Percentiles rank a stretch among this genome's conserved stretches.
Evolutionary conservation across 2,888 invertebrate genomes (phyloP).

Genomic region (Carabus problematicus): DNA sequence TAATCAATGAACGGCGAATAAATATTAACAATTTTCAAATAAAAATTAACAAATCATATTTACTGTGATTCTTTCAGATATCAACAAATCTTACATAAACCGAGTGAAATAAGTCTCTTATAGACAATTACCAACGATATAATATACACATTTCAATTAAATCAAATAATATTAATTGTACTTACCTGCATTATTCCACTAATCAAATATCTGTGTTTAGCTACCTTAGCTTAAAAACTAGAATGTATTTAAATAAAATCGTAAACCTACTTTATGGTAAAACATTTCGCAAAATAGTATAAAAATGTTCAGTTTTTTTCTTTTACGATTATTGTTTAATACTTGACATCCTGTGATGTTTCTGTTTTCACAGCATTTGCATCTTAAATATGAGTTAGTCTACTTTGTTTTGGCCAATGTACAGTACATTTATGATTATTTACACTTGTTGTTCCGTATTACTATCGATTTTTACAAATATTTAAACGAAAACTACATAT

Average conservation of each 20-base stretch:
- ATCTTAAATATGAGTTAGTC: background rate
- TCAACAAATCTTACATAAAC: too few relatives aligned
- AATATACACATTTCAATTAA: background rate
- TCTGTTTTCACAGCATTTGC: background rate
- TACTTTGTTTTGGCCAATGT: conserved; percentile 10
- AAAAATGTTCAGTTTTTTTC: conserved; percentile 9
- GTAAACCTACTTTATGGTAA: conserved; percentile 5
- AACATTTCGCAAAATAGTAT: conserved; percentile 15
- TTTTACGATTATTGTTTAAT: conserved; percentile 11
- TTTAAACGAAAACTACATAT: too few relatives aligned
- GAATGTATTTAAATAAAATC: background rate
- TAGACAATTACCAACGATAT: conserved; percentile 46
- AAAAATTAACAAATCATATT: too few relatives aligned
- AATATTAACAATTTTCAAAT: too few relatives aligned
- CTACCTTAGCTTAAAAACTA: background rate
- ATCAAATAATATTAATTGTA: conserved; percentile 7
- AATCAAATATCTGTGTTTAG: background rate
- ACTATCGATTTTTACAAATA: background rate
- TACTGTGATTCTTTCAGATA: too few relatives aligned
- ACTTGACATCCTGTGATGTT: conserved; percentile 2
- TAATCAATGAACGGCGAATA: too few relatives aligned
- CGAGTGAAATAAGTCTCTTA: conserved; percentile 43
- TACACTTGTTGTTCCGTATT: too few relatives aligned
- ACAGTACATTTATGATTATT: conserved; percentile 9
- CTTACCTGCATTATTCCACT: background rate